These are phyloP conservation scores for Mandrillus leucophaeus DNA, from an alignment of 2,113 vertebrate species.

Conservation along the genomic window DNA sequence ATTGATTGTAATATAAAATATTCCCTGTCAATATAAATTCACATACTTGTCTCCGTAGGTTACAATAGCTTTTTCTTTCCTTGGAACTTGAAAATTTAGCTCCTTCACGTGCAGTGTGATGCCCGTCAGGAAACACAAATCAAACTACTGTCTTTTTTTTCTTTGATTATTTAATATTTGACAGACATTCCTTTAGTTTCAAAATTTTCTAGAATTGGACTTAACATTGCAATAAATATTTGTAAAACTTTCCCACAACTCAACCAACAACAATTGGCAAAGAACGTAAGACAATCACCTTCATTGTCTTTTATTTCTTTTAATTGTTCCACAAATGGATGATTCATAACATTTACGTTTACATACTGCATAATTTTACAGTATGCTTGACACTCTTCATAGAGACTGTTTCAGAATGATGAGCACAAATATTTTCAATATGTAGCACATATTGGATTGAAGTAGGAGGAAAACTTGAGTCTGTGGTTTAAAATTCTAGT, in stretches of 20 bases:
- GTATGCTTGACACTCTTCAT: background rate
- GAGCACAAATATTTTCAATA: background rate
- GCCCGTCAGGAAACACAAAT: background rate
- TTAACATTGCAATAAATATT: background rate
- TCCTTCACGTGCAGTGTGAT: background rate
- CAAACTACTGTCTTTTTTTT: background rate
- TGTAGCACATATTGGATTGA: background rate
- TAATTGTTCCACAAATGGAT: background rate
- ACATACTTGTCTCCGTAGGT: background rate
- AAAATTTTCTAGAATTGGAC: background rate
- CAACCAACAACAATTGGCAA: background rate
- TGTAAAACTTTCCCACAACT: background rate
- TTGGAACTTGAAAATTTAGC: background rate
- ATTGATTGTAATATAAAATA: background rate
- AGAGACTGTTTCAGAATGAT: background rate
- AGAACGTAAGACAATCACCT: background rate
- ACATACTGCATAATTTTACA: background rate
- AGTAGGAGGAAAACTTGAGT: background rate
- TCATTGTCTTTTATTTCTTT: background rate
- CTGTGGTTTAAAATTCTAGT: background rate
- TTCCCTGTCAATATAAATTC: background rate
- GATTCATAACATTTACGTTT: background rate
- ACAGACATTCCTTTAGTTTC: background rate
- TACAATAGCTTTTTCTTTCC: background rate
- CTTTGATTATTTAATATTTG: background rate